Evolutionary conservation across 2,113 vertebrate genomes (phyloP), one percentile per base, ranked within the genome.

Genomic region (Spea bombifrons): DNA sequence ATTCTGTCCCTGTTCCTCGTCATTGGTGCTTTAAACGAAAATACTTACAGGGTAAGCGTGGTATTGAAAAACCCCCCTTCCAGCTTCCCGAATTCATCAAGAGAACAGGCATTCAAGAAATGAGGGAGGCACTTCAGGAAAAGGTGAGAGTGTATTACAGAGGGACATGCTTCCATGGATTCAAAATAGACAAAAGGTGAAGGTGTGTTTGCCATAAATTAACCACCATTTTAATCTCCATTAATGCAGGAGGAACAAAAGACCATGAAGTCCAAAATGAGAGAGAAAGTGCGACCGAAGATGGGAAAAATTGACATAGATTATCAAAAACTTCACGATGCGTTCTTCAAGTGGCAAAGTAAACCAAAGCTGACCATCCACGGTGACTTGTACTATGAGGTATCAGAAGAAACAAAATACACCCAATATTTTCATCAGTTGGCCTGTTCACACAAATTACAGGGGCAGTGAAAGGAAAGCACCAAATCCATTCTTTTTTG

Each of bases 281-380:
- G 96, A n/a, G 95, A 98, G 89, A 98, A 98, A 81, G 96, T 97
- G 0, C 92, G 95, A 0, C 96, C 96, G 53, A 98, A 98, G 84
- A 96, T 97, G 95, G 96, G 96, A 7, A 98, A 98, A 86, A 97
- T 98, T 0, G 96, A 98, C 85, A 98, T 98, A 0, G 96, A 98
- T 80, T 98, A 98, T 86, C 96, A 98, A 90, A 98, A 98, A 73
- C 92, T 98, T 4, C 96, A 98, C 0, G 96, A 98, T 0, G 96
- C 96, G 59, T 98, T 98, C 90, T 98, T 98, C 89, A 98, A 97
- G 66, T 98, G 96, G 96, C 96, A 98, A 86, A 98, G 94, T 69
- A 98, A 98, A 66, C 95, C 96, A 3, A 97, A 96, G 57, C 92
- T 98, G 73, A 96, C 95, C 13, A 98, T 96, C 82, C 96, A 98